Conservation (phyloP, 2,797 vertebrate genomes). For the Epinephelus awoara region DNA sequence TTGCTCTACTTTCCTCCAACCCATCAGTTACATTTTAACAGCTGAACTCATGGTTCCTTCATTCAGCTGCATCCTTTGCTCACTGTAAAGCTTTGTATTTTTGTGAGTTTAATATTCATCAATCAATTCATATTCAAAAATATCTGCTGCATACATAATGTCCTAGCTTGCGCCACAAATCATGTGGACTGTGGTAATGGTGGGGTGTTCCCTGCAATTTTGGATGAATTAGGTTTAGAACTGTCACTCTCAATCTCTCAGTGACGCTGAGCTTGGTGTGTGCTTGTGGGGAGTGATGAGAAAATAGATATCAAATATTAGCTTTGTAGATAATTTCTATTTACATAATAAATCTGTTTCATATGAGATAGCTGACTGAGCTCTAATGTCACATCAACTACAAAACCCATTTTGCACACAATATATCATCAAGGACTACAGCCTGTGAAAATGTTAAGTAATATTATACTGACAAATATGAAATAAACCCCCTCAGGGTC, state of each 20-base stretch:
- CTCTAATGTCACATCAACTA: neutral
- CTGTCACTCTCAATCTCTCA: neutral
- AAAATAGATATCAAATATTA: neutral
- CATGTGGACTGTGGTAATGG: neutral
- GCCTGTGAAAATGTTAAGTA: slow-evolving; percentile 2
- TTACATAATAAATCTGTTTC: slow-evolving; percentile 15
- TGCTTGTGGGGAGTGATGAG: neutral
- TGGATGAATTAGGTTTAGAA: slow-evolving; percentile 5
- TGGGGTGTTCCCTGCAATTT: neutral
- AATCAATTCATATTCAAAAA: too few species aligned
- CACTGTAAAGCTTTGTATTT: neutral
- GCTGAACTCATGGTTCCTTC: slow-evolving; percentile 4
- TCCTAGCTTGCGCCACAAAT: neutral
- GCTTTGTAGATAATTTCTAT: neutral
- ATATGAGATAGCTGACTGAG: neutral
- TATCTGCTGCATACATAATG: neutral
- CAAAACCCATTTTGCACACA: neutral
- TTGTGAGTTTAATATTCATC: neutral
- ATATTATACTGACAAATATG: neutral
- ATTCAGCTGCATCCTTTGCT: slow-evolving; percentile 3
- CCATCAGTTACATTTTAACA: slow-evolving; percentile 18
- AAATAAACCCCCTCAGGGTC: neutral
- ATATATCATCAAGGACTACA: neutral
- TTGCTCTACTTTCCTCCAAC: slow-evolving; percentile 14
- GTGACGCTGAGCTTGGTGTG: neutral